Base-by-base conservation (phyloP, 2,888 invertebrate species). In the Chrysotoxum bicinctum region DNA sequence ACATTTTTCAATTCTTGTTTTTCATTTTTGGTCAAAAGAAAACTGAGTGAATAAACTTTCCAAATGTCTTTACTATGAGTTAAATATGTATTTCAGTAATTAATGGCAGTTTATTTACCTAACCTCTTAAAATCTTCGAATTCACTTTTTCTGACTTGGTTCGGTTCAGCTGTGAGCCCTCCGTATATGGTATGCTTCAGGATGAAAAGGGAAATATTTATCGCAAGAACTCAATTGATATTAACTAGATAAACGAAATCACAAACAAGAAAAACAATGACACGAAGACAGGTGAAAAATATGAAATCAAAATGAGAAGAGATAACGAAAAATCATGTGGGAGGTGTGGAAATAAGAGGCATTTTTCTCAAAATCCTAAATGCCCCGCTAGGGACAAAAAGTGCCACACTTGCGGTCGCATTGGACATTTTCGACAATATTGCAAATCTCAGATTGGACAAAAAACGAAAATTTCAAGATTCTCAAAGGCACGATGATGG, bases 311-410 rank as follows among this genome's bases (percentile, higher is more conserved):
- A 56, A 56, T 32, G 19, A n/a, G 30, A 12, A 56, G 8, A 19
- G 56, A 56, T 56, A 56, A 35, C 56, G 56, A 54, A 21, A 54
- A 9, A 69, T 37, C 69, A 40, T 70, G 70, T 72, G 70, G 45
- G 14, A 72, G 58, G 43, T 58, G 69, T 43, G 54, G 54, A 4
- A 69, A 52, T 43, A 72, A 58, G 16, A 72, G 45, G 10, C 70
- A 72, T 45, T 58, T 23, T 56, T 72, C 58, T 16, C 48, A 58
- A 37, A 56, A 72, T 26, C 14, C 21, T 9, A 58, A 72, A 58
- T 56, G 43, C 14, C 54, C 26, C 14, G 69, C 69, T 40, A 70
- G 48, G 37, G 60, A 60, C 16, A 60, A 72, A 21, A 58, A 72
- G 35, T 72, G 54, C 43, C 43, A 56, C 19, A 30, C 30, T 30